phyloP scores from a whole-genome alignment of 1,140 invertebrate genomes.

The Brachionus asplanchnoidis region DNA sequence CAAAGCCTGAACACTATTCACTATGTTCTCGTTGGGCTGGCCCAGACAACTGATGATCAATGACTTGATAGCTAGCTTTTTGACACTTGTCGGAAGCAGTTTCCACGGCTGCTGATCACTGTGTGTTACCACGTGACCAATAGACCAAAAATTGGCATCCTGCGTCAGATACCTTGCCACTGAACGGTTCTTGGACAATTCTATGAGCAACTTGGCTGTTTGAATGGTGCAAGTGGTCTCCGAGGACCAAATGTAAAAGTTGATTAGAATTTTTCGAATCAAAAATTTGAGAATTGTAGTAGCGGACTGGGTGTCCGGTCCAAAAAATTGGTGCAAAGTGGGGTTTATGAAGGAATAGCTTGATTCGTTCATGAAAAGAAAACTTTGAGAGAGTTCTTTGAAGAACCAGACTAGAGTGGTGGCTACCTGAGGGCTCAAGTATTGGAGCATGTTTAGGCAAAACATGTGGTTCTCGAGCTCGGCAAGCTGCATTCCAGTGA shows the following conservation, averaged over 20 bases:
- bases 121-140: not conserved
- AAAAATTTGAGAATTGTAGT: constrained; percentile 10
- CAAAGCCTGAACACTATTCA: not conserved
- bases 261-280: constrained; percentile 13
- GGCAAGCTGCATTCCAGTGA: not conserved
- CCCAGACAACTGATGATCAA: not conserved
- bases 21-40: not conserved
- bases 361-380: constrained; percentile 16
- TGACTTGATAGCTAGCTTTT: constrained; percentile 25
- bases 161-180: not conserved
- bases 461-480: constrained; percentile 4
- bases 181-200: not conserved
- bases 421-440: constrained; percentile 28
- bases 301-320: not conserved
- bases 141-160: not conserved
- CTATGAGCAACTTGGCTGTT: constrained; percentile 25
- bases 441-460: constrained; percentile 6
- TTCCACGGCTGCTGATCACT: constrained; percentile 20
- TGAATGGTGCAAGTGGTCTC: not conserved
- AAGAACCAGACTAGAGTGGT: constrained; percentile 10
- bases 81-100: not conserved
- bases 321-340: not conserved
- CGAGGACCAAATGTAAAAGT: constrained; percentile 39
- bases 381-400: not conserved
- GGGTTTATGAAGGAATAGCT: not conserved